Evolutionary conservation across 2,888 invertebrate genomes (phyloP), one percentile per base, ranked within the genome.

Genomic region (Sussaba pulchella): DNA sequence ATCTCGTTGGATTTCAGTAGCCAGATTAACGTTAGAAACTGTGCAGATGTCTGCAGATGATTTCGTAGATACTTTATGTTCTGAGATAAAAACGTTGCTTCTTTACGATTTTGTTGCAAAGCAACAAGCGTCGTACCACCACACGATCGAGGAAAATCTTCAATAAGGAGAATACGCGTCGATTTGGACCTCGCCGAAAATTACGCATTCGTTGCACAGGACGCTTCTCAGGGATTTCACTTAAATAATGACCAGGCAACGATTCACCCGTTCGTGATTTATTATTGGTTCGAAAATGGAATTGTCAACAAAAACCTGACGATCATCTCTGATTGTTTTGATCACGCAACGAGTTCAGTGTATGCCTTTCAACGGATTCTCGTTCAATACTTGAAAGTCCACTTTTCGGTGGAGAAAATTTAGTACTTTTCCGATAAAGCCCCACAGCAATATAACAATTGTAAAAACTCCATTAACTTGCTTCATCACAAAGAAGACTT

Each of bases 1-100:
- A 21, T 52, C 50, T 52, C 21, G 50, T 24, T 52, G 50, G 19
- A 52, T 52, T 52, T 52, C 50, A 19, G 50, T 52, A 21, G 12
- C 5, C 43, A 43, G 43, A 12, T 43, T n/a, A n/a, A n/a, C n/a
- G n/a, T n/a, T n/a, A n/a, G n/a, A n/a, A n/a, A n/a, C n/a, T n/a
- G n/a, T n/a, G n/a, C n/a, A n/a, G n/a, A n/a, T n/a, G n/a, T n/a
- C n/a, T n/a, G n/a, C n/a, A n/a, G n/a, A n/a, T n/a, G n/a, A n/a
- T n/a, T n/a, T n/a, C n/a, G n/a, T n/a, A n/a, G n/a, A n/a, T n/a
- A n/a, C n/a, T n/a, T n/a, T n/a, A n/a, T n/a, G n/a, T n/a, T n/a
- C n/a, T n/a, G n/a, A n/a, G n/a, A n/a, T n/a, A n/a, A n/a, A n/a
- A n/a, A n/a, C n/a, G n/a, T n/a, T n/a, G n/a, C n/a, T n/a, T n/a